Evolutionary conservation across 2,797 vertebrate species (phyloP).

Genomic region (Thripadectes ignobilis): DNA sequence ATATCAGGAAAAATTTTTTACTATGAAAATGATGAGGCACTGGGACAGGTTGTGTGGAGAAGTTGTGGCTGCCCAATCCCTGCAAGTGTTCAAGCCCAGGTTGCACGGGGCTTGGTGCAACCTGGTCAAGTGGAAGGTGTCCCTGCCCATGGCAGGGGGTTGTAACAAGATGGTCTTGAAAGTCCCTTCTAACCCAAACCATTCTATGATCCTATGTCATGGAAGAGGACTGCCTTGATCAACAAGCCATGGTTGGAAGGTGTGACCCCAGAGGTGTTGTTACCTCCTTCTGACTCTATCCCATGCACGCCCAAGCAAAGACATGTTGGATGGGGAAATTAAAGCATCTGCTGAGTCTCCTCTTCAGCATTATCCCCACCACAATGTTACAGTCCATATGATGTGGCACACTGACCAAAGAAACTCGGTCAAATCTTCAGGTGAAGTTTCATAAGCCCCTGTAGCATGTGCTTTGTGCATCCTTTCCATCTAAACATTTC

Average conservation of each 20-base stretch:
- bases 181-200: background rate
- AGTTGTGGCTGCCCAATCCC: accelerated
- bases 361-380: background rate
- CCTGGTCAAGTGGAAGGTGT: background rate
- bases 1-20: background rate
- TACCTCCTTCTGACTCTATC: background rate
- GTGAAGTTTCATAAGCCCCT: background rate
- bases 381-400: accelerated
- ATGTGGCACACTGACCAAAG: background rate
- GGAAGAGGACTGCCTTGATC: background rate
- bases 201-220: accelerated
- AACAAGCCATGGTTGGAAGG: background rate
- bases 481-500: background rate
- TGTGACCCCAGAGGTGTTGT: background rate
- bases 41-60: background rate
- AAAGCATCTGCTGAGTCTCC: background rate
- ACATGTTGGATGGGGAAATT: background rate
- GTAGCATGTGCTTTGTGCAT: accelerated
- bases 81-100: background rate
- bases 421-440: background rate
- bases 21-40: background rate
- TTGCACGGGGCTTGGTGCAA: accelerated
- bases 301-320: accelerated
- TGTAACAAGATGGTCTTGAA: background rate
- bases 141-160: accelerated